Evolutionary conservation across 1,140 invertebrate genomes (phyloP), one percentile per base, ranked within the genome.

Genomic region (Batillaria attramentaria): DNA sequence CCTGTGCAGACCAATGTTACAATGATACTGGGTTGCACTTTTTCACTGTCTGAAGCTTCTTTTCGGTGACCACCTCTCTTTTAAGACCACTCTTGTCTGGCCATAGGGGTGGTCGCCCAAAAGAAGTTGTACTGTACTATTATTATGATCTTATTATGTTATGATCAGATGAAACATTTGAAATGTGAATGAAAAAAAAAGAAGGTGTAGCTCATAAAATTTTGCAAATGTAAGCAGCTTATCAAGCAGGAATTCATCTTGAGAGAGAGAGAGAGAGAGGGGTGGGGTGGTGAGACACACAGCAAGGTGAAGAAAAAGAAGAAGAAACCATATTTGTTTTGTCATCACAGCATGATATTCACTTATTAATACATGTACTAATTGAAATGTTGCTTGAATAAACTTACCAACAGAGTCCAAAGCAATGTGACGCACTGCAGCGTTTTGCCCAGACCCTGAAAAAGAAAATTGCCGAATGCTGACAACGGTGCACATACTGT

Each of bases 391-490:
- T n/a, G n/a, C 8, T 24, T 50, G 46, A 50, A 37, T 35, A 62
- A 39, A 74, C 84, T 74, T 85, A 91, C 90, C 81, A 99, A 90
- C 31, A 99, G 91, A 13, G 98, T 99, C 98, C 98, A 99, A 24
- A 99, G 91, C 10, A 99, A 91, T 1, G 98, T 97, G 80, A 99
- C 99, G 90, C 98, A 99, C 89, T 99, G 99, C 16, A 99, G 91
- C 13, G 99, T 99, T 91, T 99, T 99, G 1, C 98, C 98, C 6
- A 95, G 84, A 69, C 93, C 92, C 92, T 92, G 86, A 37, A 85
- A 84, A 60, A 72, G 57, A 46, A 68, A 82, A 69, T 33, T 76
- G 10, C n/a, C n/a, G n/a, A n/a, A n/a, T n/a, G n/a, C n/a, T n/a
- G n/a, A n/a, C n/a, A n/a, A n/a, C n/a, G n/a, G n/a, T n/a, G n/a